Evolutionary conservation across 30 jellyfish, hydroid and myxozoan genomes (phyloP), one percentile per base, ranked within the genome.

Genomic region (Aurelia sp.): DNA sequence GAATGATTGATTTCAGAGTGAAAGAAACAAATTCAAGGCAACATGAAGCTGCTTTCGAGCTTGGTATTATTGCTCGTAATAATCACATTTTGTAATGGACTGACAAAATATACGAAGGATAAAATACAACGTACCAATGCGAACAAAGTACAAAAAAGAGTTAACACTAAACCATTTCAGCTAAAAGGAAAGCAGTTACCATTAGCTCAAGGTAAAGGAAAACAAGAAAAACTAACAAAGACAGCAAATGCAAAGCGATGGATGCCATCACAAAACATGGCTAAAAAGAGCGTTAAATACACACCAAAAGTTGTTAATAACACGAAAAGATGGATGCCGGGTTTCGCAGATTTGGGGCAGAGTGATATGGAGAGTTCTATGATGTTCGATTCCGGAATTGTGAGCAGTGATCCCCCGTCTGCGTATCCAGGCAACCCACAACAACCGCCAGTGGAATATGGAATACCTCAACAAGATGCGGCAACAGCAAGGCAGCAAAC

Each of bases 291-390:
- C 15, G 78, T 84, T 11, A 84, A 84, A 63, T 84, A 84, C 82
- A 71, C 74, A 13, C 72, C 88, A 17, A 71, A 55, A 57, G 67
- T 63, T 27, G 91, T 83, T 11, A 71, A 79, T 21, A 88, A 88
- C 67, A 90, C 78, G 24, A 90, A 90, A 44, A 44, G 97, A 19
- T 90, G 97, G 97, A 44, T 44, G 97, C 97, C 97, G 13, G 89
- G 52, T 3, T 81, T 90, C 41, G 79, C 91, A 20, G 81, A 81
- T 9, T 47, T 90, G 84, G 87, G 72, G 24, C 86, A 78, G n/a
- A 67, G 68, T 47, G 97, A 90, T 16, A 90, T 90, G 97, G 97
- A 90, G 10, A 81, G 88, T 51, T 53, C 81, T 3, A 78, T 90
- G 92, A 72, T 81, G 86, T 90, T 27, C 60, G 97, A 90, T 67